phyloP scores from a whole-genome alignment of 2,113 vertebrate genomes.

The Colistium nudipinnis region DNA sequence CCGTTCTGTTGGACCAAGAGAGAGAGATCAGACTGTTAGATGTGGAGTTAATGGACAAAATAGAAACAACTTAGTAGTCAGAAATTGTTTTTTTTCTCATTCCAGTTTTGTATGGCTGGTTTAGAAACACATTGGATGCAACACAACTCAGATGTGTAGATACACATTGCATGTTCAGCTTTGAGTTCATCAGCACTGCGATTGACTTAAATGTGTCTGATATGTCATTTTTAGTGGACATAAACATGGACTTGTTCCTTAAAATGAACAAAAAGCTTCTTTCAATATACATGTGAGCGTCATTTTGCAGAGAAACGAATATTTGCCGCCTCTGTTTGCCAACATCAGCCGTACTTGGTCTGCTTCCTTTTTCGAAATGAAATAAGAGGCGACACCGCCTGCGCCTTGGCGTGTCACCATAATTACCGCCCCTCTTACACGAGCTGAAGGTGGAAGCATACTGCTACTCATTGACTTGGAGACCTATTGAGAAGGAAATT shows the following conservation, averaged over 20 bases:
- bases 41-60: not conserved
- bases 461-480: conserved; percentile 59
- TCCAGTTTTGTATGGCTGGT: not conserved
- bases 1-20: conserved; percentile 86
- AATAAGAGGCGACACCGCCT: conserved; percentile 51
- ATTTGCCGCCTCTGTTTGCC: conserved; percentile 19
- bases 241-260: no score
- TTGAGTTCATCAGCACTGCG: conserved; percentile 1
- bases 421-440: conserved; percentile 65
- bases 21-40: conserved; percentile 56
- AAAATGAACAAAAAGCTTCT: no score
- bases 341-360: conserved; percentile 5
- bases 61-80: not conserved
- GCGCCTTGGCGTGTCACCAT: conserved; percentile 62
- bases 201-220: no score
- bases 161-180: conserved; percentile 31
- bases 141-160: conserved; percentile 16
- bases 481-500: conserved; percentile 69
- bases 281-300: no score
- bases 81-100: not conserved
- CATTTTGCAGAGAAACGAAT: not conserved
- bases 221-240: not conserved
- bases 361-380: conserved; percentile 22
- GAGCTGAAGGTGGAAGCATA: conserved; percentile 56
- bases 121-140: not conserved